Evolutionary conservation across 2,888 invertebrate genomes (phyloP), one percentile per base, ranked within the genome.

Genomic region (Oxystoma pomonae): DNA sequence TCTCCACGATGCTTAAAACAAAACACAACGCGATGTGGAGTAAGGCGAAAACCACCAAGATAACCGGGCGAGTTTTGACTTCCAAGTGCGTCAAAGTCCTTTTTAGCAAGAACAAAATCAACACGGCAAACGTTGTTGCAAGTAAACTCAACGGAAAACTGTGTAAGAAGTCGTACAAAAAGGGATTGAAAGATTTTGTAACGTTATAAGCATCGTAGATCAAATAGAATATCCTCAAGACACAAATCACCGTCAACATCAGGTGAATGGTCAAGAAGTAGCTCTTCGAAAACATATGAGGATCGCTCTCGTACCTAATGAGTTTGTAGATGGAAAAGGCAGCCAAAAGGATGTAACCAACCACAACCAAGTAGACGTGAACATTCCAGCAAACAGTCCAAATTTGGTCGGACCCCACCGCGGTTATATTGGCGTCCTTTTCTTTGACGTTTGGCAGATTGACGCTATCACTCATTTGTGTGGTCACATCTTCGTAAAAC

Each of bases 161-260:
- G 67, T 94, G 86, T 51, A 96, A 81, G 58, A 95, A 87, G 75
- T 92, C 90, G 60, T 94, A 92, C 35, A 94, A 82, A 65, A 90
- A 90, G 57, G 86, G 81, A 64, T 91, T 92, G 75, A 95, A 85
- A 0, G 90, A 91, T 65, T 86, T 86, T 66, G 89, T 88, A n/a
- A 92, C 87, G 75, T 96, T 96, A 77, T 96, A 96, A 0, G 94
- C 93, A 80, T 96, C 96, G 76, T 94, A 92, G 71, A 94, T 91
- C 71, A 96, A 85, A 76, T 94, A 95, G 72, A 93, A 90, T 71
- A 94, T 92, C 58, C 94, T 85, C 75, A 92, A 83, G 17, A 90
- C 85, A 75, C 96, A 94, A 55, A 95, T 89, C 12, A 90, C 84
- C 9, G 94, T 91, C 61, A 96, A 81, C 70, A 95, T 87, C 58